Base-by-base conservation (phyloP, 2,113 vertebrate species). In the Accipiter virgatus region DNA sequence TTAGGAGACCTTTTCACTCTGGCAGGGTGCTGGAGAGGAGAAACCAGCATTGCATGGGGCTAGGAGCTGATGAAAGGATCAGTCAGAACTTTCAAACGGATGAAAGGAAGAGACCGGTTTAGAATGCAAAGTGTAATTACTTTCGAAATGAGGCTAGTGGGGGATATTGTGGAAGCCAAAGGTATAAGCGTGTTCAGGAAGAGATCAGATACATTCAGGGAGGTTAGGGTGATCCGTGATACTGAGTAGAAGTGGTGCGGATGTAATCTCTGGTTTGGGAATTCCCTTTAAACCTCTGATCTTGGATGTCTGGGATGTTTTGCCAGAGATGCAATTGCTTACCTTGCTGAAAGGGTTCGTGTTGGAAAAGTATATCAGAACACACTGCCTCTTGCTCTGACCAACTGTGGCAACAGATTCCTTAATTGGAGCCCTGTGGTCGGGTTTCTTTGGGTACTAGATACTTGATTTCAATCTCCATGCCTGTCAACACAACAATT, bases 231-330 rank as follows among this genome's bases (percentile, higher is more conserved):
- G 22, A 55, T 95, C 61, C 43, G 56, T 93, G 68, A 72, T 73
- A 63, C 29, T 75, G 11, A 63, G 29, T 25, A 2, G 15, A 40
- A 61, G 25, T 17, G 14, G 6, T 34, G 26, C 63, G 50, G 56
- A 89, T 94, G 56, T 79, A 91, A 96, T 68, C 56, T 89, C n/a
- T 91, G 52, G 9, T 9, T 96, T 95, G 81, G 89, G 93, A 89
- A 85, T 94, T 89, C 86, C 73, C 61, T 36, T 23, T 63, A 23
- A 56, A 47, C 23, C 20, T 70, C 58, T 63, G 50, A 71, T 92
- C 65, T 29, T 38, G 55, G 78, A 32, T 2, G 1, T 13, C 42
- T 94, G 29, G 17, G 34, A 21, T 12, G 9, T 79, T 81, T 91
- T 87, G 68, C 36, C 56, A 81, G 66, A 81, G 88, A 56, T 75